phyloP scores from a whole-genome alignment of 2,888 invertebrate genomes.

The Charanyca ferruginea region DNA sequence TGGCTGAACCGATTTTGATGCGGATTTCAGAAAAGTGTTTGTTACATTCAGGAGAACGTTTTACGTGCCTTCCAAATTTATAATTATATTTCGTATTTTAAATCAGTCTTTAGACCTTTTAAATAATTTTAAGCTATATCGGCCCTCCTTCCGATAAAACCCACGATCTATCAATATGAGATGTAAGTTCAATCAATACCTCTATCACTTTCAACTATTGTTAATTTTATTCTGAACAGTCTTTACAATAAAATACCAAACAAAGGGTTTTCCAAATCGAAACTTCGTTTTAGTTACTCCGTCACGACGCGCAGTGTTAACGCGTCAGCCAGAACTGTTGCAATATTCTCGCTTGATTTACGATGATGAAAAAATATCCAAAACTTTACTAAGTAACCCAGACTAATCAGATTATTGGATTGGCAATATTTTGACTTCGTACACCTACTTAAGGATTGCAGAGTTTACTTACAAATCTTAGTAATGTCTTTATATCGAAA shows the following conservation, averaged over 20 bases:
- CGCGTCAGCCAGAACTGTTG: slow-evolving; percentile 41
- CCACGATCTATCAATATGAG: neutral
- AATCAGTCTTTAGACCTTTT: no score
- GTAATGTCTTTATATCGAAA: no score
- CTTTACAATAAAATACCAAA: slow-evolving; percentile 6
- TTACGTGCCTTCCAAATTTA: no score
- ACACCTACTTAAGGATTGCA: slow-evolving; percentile 28
- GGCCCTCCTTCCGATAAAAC: neutral
- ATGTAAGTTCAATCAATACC: neutral
- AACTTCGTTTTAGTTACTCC: slow-evolving; percentile 40
- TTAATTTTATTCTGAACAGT: neutral
- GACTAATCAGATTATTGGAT: slow-evolving; percentile 56
- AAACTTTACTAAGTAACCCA: slow-evolving; percentile 54
- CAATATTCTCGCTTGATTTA: slow-evolving; percentile 61
- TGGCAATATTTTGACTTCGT: slow-evolving; percentile 38
- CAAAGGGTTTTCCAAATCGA: slow-evolving; percentile 37
- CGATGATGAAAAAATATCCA: slow-evolving; percentile 58
- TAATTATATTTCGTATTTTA: no score
- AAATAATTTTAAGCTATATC: neutral
- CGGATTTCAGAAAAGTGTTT: no score
- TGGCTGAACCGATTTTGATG: no score
- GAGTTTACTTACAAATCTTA: neutral
- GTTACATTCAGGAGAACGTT: no score
- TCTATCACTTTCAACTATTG: neutral
- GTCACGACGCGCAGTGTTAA: slow-evolving; percentile 19